Conservation (phyloP, 2,113 vertebrate genomes). For the Limnothrissa miodon region DNA sequence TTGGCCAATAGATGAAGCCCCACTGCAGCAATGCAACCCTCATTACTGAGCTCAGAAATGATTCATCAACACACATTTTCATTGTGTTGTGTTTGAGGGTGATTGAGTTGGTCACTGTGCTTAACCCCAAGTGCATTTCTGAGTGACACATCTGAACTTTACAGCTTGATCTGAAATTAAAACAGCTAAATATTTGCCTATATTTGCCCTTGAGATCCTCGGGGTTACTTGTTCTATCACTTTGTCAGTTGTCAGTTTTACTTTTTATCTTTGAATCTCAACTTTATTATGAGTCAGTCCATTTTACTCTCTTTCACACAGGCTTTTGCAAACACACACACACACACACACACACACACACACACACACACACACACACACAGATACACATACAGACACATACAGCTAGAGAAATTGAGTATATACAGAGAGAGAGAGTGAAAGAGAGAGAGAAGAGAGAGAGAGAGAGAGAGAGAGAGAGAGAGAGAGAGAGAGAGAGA, state of each 20-base stretch:
- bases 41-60: not conserved
- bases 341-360: constrained; percentile 2
- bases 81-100: not conserved
- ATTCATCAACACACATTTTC: not conserved
- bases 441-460: not conserved
- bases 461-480: not conserved
- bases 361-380: constrained; percentile 6
- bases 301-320: not conserved
- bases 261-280: no score
- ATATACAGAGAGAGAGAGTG: no score
- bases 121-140: not conserved
- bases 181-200: not conserved
- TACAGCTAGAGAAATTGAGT: no score
- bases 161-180: not conserved
- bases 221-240: not conserved
- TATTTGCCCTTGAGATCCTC: not conserved
- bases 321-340: not conserved
- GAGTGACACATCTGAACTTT: not conserved
- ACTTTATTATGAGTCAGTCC: not conserved
- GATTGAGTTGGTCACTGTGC: not conserved
- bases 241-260: not conserved
- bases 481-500: not conserved
- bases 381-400: no score
- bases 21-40: not conserved
- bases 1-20: not conserved